Evolutionary conservation across 53 echinoderm and acorn worm genomes (phyloP).

Genomic region (Luidia sarsii): DNA sequence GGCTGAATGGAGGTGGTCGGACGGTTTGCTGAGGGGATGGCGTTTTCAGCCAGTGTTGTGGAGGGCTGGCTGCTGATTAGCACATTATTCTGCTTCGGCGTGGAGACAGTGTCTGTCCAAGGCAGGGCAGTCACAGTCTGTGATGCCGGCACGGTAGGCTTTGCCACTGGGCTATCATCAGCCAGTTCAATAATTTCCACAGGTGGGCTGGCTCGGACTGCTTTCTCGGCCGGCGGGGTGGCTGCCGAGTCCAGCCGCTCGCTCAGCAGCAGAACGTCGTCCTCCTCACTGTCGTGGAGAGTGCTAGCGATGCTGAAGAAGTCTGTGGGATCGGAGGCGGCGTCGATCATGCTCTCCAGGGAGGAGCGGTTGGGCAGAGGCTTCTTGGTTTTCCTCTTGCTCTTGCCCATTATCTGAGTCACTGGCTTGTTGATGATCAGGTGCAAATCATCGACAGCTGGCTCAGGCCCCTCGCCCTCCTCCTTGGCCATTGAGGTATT

Average conservation of each 20-base stretch:
- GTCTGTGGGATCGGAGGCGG: conserved; percentile 90
- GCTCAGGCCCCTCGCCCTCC: neutral
- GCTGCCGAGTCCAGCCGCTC: neutral
- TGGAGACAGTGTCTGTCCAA: neutral
- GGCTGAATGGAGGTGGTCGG: conserved; percentile 1
- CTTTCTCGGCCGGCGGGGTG: neutral
- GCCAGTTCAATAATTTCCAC: neutral
- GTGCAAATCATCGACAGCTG: neutral
- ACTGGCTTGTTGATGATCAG: conserved; percentile 41
- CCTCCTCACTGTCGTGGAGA: conserved; percentile 64
- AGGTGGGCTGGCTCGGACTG: neutral
- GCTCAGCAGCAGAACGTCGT: conserved; percentile 1
- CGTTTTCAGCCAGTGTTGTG: neutral
- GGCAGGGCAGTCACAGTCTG: conserved; percentile 1
- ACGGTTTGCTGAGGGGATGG: neutral
- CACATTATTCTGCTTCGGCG: neutral
- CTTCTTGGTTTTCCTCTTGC: conserved; percentile 45
- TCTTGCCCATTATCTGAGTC: conserved; percentile 49
- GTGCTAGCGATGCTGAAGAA: conserved; percentile 89
- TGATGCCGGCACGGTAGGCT: conserved; percentile 14
- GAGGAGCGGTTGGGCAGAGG: conserved; percentile 52
- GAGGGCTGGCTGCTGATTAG: conserved; percentile 1
- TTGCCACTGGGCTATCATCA: neutral
- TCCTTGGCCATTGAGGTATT: neutral
- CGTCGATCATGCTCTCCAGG: conserved; percentile 83